Conservation (phyloP, 2,113 vertebrate species). For the Lonchura striata region DNA sequence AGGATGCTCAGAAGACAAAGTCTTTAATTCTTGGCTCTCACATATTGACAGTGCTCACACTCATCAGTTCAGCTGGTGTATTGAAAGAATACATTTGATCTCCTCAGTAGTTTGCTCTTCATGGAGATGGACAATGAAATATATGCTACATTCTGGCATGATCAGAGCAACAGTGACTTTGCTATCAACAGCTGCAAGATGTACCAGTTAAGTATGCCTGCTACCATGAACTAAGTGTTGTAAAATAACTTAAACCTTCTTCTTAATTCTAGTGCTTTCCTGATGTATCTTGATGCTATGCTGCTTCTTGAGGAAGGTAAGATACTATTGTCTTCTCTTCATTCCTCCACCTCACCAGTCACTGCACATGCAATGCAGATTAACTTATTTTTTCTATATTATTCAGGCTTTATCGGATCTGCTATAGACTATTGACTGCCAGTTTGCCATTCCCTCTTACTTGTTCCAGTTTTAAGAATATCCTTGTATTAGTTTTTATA, state of each 20-base stretch:
- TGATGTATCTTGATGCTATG: background rate
- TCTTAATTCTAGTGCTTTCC: background rate
- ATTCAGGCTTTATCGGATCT: background rate
- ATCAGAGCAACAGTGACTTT: background rate
- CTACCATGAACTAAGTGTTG: background rate
- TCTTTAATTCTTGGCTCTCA: background rate
- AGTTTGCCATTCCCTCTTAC: background rate
- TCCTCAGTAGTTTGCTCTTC: background rate
- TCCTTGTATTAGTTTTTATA: background rate
- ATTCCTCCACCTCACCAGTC: background rate
- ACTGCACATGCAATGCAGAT: background rate
- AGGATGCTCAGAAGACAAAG: background rate
- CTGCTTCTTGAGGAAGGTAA: background rate
- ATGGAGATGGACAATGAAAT: background rate
- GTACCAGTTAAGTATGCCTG: background rate
- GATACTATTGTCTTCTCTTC: background rate
- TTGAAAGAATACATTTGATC: background rate
- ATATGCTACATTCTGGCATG: background rate
- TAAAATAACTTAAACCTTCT: background rate
- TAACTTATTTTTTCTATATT: background rate
- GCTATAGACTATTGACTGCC: background rate
- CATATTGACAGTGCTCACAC: background rate
- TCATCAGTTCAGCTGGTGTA: background rate
- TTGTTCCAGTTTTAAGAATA: background rate
- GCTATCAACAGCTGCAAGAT: background rate